phyloP scores from a whole-genome alignment of 2,888 invertebrate genomes.

The Antitype chi region DNA sequence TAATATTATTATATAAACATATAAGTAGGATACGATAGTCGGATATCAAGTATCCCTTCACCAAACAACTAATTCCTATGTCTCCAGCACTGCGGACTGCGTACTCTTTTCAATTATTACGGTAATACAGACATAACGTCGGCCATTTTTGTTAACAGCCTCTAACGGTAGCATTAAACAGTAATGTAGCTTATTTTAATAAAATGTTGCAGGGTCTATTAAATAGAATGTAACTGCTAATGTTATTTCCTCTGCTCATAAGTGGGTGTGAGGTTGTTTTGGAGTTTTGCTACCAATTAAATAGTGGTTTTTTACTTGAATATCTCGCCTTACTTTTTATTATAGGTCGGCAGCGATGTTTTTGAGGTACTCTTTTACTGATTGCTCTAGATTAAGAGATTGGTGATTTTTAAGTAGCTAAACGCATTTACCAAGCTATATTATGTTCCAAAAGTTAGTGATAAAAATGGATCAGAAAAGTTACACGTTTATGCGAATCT shows the following conservation, averaged over 20 bases:
- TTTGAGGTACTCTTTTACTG: background rate
- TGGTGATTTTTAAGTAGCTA: too few relatives aligned
- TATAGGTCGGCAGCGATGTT: background rate
- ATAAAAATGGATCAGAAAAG: background rate
- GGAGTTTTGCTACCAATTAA: constrained; percentile 10
- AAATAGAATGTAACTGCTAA: constrained; percentile 35
- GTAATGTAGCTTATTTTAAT: constrained; percentile 46
- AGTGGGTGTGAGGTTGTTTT: constrained; percentile 24
- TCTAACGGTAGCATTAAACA: constrained; percentile 29
- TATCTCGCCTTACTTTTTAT: background rate
- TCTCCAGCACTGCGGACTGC: constrained; percentile 22
- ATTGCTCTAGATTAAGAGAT: too few relatives aligned
- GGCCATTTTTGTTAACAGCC: constrained; percentile 50
- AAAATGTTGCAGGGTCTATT: constrained; percentile 39
- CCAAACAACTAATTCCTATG: constrained; percentile 13
- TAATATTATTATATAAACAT: too few relatives aligned
- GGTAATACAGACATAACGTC: constrained; percentile 41
- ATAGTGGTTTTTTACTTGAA: background rate
- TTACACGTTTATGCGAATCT: background rate
- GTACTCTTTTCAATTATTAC: constrained; percentile 44
- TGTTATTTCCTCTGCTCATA: constrained; percentile 25
- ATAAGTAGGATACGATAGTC: too few relatives aligned
- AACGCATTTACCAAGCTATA: too few relatives aligned
- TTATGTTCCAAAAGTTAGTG: too few relatives aligned
- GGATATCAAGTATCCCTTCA: background rate